Percentiles rank a stretch among this genome's conserved stretches.
phyloP scores from a whole-genome alignment of 1,140 invertebrate genomes.

The Bombus soroeensis region DNA sequence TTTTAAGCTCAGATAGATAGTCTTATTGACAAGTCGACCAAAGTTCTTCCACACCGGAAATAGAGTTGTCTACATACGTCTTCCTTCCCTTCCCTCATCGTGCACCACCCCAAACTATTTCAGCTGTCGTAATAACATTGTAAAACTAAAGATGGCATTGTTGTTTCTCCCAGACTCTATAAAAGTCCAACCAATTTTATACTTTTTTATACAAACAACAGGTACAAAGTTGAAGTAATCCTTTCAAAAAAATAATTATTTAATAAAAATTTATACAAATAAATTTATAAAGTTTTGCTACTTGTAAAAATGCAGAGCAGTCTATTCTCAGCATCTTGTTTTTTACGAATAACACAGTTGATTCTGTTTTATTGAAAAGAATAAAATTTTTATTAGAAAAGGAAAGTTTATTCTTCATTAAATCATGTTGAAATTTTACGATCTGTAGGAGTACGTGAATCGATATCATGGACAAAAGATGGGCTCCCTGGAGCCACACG shows the following conservation, averaged over 20 bases:
- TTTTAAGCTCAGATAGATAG: neutral
- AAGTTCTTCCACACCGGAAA: neutral
- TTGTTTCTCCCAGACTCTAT: neutral
- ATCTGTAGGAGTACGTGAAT: constrained; percentile 90
- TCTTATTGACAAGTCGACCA: neutral
- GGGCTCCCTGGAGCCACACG: constrained; percentile 92
- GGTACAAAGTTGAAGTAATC: too few species aligned
- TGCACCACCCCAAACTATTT: neutral
- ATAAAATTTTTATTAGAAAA: neutral
- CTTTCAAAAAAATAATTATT: neutral
- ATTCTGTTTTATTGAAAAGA: neutral
- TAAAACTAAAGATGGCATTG: neutral
- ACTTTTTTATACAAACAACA: too few species aligned
- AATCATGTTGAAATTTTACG: neutral
- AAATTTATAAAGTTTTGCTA: neutral
- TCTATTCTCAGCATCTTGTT: too few species aligned
- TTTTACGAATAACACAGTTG: neutral
- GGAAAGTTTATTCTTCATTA: neutral
- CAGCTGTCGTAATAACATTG: neutral
- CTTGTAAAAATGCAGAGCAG: neutral
- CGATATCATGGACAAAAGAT: constrained; percentile 92
- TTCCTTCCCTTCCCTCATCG: neutral
- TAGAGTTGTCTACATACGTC: neutral
- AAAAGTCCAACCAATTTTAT: too few species aligned
- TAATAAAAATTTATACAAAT: neutral